phyloP scores from a whole-genome alignment of 2,113 vertebrate genomes.

The Proteles cristata region DNA sequence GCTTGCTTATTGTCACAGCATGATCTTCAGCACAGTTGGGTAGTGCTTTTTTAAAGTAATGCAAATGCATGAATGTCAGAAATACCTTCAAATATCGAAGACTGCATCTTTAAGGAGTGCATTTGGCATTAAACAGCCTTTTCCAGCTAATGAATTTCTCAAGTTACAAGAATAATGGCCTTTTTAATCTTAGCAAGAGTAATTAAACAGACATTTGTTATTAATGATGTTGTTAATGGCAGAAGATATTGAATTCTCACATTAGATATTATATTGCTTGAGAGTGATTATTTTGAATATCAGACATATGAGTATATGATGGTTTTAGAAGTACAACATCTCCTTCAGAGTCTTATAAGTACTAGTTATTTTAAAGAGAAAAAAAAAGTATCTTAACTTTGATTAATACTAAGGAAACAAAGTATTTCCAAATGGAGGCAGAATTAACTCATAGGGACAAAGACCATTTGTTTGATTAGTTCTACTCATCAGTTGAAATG shows the following conservation, averaged over 20 bases:
- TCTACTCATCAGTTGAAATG: not conserved
- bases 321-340: slow-evolving; percentile 66
- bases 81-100: slow-evolving; percentile 78
- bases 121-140: slow-evolving; percentile 85
- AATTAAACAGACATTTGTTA: slow-evolving; percentile 90
- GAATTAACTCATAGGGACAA: slow-evolving; percentile 13
- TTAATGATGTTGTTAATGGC: slow-evolving; percentile 90
- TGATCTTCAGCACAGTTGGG: slow-evolving; percentile 71
- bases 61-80: slow-evolving; percentile 74
- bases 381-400: not conserved
- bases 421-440: slow-evolving; percentile 4
- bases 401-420: slow-evolving; percentile 15
- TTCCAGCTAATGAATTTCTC: slow-evolving; percentile 88
- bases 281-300: slow-evolving; percentile 77
- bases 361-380: slow-evolving; percentile 56
- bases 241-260: slow-evolving; percentile 86
- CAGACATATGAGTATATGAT: slow-evolving; percentile 77
- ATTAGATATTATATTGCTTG: slow-evolving; percentile 80
- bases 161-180: slow-evolving; percentile 88
- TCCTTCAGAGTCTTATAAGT: slow-evolving; percentile 52
- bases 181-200: slow-evolving; percentile 90
- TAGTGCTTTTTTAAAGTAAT: slow-evolving; percentile 77
- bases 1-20: slow-evolving; percentile 77
- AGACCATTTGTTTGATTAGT: slow-evolving; percentile 36
- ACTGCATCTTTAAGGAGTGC: slow-evolving; percentile 84